These are phyloP conservation scores for Schlechtendalia chinensis DNA, from an alignment of 1,140 invertebrate genomes.

Conservation along the genomic window DNA sequence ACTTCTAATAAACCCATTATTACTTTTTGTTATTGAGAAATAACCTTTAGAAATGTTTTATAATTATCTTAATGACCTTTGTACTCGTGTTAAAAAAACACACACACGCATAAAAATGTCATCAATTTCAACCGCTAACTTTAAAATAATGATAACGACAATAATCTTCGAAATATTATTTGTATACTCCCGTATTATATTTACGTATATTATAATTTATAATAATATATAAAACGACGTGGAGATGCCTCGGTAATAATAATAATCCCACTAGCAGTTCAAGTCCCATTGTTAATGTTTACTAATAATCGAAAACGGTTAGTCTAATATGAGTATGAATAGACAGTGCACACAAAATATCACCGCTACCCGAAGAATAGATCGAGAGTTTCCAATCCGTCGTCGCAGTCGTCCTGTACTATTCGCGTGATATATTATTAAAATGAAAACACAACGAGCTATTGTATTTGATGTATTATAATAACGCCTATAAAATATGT, in stretches of 20 bases:
- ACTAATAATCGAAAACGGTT: slow-evolving; percentile 11
- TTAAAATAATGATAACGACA: too few species aligned
- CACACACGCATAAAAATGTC: too few species aligned
- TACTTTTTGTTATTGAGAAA: too few species aligned
- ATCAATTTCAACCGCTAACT: too few species aligned
- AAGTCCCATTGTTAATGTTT: slow-evolving; percentile 10
- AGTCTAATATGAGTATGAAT: not conserved
- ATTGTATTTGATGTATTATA: too few species aligned
- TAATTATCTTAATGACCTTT: too few species aligned
- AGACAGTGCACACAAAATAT: not conserved
- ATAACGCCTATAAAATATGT: too few species aligned
- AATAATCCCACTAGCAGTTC: not conserved
- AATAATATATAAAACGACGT: not conserved
- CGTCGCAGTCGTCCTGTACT: too few species aligned
- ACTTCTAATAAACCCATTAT: too few species aligned
- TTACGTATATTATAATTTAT: not conserved
- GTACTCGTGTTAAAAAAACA: too few species aligned
- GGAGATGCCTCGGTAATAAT: not conserved
- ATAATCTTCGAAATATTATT: not conserved
- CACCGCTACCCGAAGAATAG: not conserved
- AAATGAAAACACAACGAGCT: not conserved
- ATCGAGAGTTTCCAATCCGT: not conserved
- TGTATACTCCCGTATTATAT: not conserved
- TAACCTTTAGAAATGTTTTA: too few species aligned
- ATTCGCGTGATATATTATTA: slow-evolving; percentile 6